Evolutionary conservation across 2,113 vertebrate genomes (phyloP).

Genomic region (Lucifuga dentata): DNA sequence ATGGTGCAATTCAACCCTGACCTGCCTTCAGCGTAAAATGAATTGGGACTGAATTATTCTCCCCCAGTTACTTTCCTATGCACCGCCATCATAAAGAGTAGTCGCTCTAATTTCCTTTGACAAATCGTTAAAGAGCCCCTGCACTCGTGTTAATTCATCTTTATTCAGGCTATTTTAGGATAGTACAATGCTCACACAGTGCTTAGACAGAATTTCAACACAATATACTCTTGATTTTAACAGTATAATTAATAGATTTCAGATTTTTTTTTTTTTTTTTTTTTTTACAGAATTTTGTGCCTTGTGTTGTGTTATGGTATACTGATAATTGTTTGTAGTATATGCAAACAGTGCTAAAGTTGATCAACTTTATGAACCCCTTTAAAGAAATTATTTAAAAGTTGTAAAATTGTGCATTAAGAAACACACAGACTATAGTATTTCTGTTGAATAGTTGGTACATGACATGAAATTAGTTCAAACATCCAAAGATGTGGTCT

Average conservation of each 20-base stretch:
- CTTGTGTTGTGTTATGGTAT: too few species aligned
- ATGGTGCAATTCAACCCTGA: slow-evolving; percentile 82
- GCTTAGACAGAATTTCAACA: slow-evolving; percentile 21
- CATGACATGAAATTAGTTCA: too few species aligned
- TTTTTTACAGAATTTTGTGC: too few species aligned
- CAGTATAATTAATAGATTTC: neutral
- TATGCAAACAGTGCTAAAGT: too few species aligned
- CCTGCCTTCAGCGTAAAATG: slow-evolving; percentile 79
- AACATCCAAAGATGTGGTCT: too few species aligned
- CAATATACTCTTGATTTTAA: slow-evolving; percentile 11
- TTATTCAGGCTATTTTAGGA: slow-evolving; percentile 54
- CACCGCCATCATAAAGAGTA: slow-evolving; percentile 69
- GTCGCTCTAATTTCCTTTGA: slow-evolving; percentile 80
- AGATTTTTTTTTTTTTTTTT: too few species aligned
- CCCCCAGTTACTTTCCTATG: slow-evolving; percentile 74
- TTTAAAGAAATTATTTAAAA: too few species aligned
- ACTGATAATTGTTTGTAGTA: too few species aligned
- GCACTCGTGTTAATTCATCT: slow-evolving; percentile 76
- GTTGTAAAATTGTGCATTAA: too few species aligned
- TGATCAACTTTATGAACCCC: too few species aligned
- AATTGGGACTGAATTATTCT: slow-evolving; percentile 80
- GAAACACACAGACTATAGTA: too few species aligned
- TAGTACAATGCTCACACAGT: slow-evolving; percentile 28
- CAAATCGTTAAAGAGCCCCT: slow-evolving; percentile 78
- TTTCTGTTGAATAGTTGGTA: too few species aligned